Evolutionary conservation across 2,888 invertebrate genomes (phyloP).

Genomic region (Auanema freiburgensis): DNA sequence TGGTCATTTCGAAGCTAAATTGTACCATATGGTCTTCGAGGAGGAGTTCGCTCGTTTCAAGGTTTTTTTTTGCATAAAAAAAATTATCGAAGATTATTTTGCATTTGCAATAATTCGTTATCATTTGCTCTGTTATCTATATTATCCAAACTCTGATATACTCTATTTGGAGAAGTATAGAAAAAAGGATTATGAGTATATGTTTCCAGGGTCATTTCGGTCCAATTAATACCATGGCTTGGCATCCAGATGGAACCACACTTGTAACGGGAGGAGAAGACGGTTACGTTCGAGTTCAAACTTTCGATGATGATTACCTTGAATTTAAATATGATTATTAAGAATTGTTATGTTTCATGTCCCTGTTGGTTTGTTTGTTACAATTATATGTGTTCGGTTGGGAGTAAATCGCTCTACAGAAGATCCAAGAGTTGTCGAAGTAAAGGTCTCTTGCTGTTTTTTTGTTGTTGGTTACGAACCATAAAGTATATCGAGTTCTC

Average conservation of each 20-base stretch:
- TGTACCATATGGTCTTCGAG: constrained; percentile 93
- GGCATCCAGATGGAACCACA: constrained; percentile 93
- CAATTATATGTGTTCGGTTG: too few relatives aligned
- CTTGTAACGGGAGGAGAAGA: constrained; percentile 98
- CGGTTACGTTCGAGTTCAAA: constrained; percentile 92
- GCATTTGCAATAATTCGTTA: background rate
- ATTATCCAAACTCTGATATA: background rate
- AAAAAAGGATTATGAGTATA: background rate
- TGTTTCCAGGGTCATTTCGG: constrained; percentile 83
- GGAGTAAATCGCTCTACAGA: too few relatives aligned
- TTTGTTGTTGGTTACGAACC: too few relatives aligned
- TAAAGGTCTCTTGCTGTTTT: too few relatives aligned
- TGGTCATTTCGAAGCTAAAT: constrained; percentile 93
- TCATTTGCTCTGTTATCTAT: background rate
- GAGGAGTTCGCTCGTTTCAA: constrained; percentile 97
- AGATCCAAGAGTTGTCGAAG: too few relatives aligned
- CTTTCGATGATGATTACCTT: constrained; percentile 92
- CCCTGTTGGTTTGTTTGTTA: too few relatives aligned
- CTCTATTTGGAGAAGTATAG: background rate
- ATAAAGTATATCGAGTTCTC: too few relatives aligned
- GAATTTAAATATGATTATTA: constrained; percentile 88
- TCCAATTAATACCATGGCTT: constrained; percentile 95
- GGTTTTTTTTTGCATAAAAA: constrained; percentile 37
- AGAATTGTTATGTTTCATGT: background rate
- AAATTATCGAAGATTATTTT: constrained; percentile 1